These are phyloP conservation scores for Myotis brandtii DNA, from an alignment of 2,113 vertebrate genomes.

Conservation along the genomic window DNA sequence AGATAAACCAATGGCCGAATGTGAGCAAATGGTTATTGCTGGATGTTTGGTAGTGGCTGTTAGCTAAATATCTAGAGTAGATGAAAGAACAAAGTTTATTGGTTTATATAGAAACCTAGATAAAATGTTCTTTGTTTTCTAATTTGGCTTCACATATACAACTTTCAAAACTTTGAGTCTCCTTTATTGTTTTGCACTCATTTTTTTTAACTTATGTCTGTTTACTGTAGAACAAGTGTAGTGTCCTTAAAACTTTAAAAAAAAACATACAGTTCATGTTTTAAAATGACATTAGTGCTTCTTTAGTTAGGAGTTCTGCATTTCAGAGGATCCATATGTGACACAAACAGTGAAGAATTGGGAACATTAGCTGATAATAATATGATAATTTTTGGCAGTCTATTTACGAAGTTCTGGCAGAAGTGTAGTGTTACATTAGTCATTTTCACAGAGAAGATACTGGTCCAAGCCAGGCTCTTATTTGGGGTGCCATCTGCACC, in stretches of 20 bases:
- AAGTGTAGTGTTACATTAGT: constrained; percentile 87
- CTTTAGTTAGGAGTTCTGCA: constrained; percentile 87
- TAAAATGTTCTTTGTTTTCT: constrained; percentile 62
- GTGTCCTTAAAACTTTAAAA: constrained; percentile 87
- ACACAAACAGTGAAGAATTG: constrained; percentile 88
- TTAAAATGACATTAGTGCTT: constrained; percentile 83
- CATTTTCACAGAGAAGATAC: constrained; percentile 89
- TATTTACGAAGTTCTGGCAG: constrained; percentile 86
- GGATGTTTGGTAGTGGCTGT: background rate
- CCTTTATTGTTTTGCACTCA: constrained; percentile 78
- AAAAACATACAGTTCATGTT: constrained; percentile 83
- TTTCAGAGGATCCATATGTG: constrained; percentile 86
- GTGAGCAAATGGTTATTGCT: background rate
- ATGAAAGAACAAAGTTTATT: constrained; percentile 26
- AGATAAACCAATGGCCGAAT: constrained; percentile 13
- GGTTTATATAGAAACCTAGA: constrained; percentile 41
- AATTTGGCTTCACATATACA: constrained; percentile 79
- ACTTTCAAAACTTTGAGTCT: constrained; percentile 76
- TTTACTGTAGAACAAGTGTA: constrained; percentile 86
- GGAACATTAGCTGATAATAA: constrained; percentile 87
- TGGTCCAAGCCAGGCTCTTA: constrained; percentile 88
- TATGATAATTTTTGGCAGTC: constrained; percentile 87
- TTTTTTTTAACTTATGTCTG: constrained; percentile 84
- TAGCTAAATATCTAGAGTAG: background rate
- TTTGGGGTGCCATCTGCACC: constrained; percentile 89